Base-by-base conservation (phyloP, 2,113 vertebrate species). In the Mus spicilegus region DNA sequence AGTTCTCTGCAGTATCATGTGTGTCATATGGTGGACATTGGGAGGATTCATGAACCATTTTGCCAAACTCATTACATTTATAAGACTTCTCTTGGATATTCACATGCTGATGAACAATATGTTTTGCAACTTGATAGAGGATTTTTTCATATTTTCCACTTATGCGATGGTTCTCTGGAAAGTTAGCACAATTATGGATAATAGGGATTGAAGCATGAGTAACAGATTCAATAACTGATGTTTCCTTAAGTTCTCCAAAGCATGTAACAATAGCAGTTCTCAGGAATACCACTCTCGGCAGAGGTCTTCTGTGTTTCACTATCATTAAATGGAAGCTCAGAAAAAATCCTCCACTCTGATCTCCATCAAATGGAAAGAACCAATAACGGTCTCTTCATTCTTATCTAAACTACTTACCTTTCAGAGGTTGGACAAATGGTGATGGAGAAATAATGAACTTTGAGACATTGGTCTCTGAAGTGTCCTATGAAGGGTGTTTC, bases 361-460 rank as follows among this genome's bases (percentile, higher is more conserved):
- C 3, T 39, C 36, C 58, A 16, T 16, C 11, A n/a, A 14, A 58
- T 3, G 1, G 0, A 58, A 81, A 26, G 20, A 3, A 26, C 6
- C 2, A n/a, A 4, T 26, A 22, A 24, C 19, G 39, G 33, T 20
- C 33, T 81, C 56, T 17, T n/a, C 19, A 39, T 58, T 82, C 54
- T 82, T 82, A 58, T 58, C 78, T 61, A 39, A 61, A 22, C 30
- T 56, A 17, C 19, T 7, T 56, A 36, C 10, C 51, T 56, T n/a
- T 81, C 9, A 56, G 51, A 56, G 51, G 17, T 8, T 20, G 49
- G 46, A 78, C 28, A 33, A 33, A 54, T 8, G 30, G 16, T 56
- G 2, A 12, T 11, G 7, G 9, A 12, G 51, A 33, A 81, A 56
- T n/a, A 56, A 80, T 36, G 9, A 36, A 56, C 10, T 54, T 33